Conservation (phyloP, 2,888 invertebrate genomes). For the Himalopsyche kuldschensis region DNA sequence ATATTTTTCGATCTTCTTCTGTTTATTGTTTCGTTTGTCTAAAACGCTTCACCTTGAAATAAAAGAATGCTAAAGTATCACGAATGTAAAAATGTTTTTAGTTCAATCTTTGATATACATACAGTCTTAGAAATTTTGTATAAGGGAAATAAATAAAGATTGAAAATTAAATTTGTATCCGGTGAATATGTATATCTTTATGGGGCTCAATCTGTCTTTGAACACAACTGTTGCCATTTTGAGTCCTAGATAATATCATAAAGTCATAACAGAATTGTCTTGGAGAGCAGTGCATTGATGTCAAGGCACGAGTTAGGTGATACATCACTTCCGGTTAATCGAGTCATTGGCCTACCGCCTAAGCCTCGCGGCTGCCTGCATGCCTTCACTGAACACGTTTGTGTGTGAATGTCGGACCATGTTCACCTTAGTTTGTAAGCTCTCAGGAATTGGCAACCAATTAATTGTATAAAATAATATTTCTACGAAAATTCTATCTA, state of each 20-base stretch:
- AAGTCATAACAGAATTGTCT: neutral
- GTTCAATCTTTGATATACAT: too few relatives aligned
- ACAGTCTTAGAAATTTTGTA: too few relatives aligned
- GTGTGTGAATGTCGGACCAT: neutral
- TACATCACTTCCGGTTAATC: conserved; percentile 36
- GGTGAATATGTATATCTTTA: too few relatives aligned
- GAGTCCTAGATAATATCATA: neutral
- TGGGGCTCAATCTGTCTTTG: neutral
- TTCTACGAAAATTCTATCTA: too few relatives aligned
- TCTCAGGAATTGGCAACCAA: neutral
- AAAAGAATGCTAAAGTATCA: too few relatives aligned
- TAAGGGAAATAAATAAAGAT: too few relatives aligned
- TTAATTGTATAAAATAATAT: too few relatives aligned
- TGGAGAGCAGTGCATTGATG: neutral
- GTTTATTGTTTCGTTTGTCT: too few relatives aligned
- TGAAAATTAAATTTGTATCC: too few relatives aligned
- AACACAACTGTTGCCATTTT: neutral
- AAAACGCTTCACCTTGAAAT: too few relatives aligned
- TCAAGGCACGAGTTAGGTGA: neutral
- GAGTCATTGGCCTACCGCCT: conserved; percentile 27
- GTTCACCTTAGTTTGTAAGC: neutral
- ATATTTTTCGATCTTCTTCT: too few relatives aligned
- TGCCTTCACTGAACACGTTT: conserved; percentile 1
- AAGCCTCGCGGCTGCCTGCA: conserved; percentile 9
- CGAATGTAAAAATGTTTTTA: too few relatives aligned